phyloP scores from a whole-genome alignment of 2,888 invertebrate species.

The Galeruca laticollis region DNA sequence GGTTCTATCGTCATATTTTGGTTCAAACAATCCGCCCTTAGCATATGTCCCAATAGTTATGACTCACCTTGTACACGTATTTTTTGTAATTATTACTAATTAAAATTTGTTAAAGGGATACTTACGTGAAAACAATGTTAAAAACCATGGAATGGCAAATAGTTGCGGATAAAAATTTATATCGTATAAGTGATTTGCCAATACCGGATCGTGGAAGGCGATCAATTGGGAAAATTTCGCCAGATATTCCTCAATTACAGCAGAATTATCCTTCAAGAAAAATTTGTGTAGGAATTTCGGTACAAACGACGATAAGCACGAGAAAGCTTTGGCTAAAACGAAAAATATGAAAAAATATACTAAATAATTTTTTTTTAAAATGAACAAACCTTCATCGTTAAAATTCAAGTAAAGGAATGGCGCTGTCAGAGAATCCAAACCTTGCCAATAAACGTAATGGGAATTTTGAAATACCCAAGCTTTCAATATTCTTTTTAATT shows the following conservation, averaged over 20 bases:
- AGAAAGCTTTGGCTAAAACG: slow-evolving; percentile 89
- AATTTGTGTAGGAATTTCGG: slow-evolving; percentile 97
- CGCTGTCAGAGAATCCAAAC: slow-evolving; percentile 96
- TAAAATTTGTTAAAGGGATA: slow-evolving; percentile 52
- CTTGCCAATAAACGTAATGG: slow-evolving; percentile 99
- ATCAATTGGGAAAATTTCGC: slow-evolving; percentile 97
- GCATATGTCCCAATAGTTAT: too few species aligned
- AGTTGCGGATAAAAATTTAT: slow-evolving; percentile 97
- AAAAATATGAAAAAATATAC: too few species aligned
- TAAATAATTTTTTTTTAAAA: not conserved
- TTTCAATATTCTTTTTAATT: slow-evolving; percentile 92
- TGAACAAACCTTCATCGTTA: slow-evolving; percentile 86
- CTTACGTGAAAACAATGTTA: slow-evolving; percentile 98
- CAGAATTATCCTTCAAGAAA: slow-evolving; percentile 96
- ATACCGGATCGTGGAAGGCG: slow-evolving; percentile 92
- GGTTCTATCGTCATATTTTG: too few species aligned
- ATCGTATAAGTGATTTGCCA: slow-evolving; percentile 90
- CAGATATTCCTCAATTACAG: slow-evolving; percentile 96
- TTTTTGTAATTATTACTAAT: too few species aligned
- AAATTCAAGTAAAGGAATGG: slow-evolving; percentile 98
- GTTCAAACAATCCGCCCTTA: too few species aligned
- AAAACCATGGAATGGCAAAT: slow-evolving; percentile 99
- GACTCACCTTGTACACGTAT: too few species aligned
- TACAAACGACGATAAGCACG: slow-evolving; percentile 95
- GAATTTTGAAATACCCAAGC: slow-evolving; percentile 96